Evolutionary conservation across 2,113 vertebrate species (phyloP).

Genomic region (Tupaia tana): DNA sequence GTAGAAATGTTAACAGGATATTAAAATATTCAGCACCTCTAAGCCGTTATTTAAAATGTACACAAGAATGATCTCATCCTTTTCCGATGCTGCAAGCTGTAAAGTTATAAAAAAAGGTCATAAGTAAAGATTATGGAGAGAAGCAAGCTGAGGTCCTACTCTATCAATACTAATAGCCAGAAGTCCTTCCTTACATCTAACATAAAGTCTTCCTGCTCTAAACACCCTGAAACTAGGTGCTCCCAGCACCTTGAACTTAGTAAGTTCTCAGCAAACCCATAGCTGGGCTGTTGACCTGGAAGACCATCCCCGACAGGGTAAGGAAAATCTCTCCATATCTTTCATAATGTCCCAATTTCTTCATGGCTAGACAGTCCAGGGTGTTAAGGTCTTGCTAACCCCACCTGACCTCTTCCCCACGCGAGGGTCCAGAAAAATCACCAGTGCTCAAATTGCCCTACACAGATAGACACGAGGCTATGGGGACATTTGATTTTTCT

Average conservation of each 20-base stretch:
- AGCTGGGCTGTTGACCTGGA: not conserved
- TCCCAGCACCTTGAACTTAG: not conserved
- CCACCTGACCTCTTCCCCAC: not conserved
- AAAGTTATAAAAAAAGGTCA: not conserved
- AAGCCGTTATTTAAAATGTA: conserved; percentile 54
- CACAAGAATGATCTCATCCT: conserved; percentile 41
- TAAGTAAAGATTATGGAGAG: not conserved
- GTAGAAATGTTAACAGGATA: not conserved
- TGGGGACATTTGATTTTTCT: not conserved
- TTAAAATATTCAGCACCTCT: conserved; percentile 40
- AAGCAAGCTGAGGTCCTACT: not conserved
- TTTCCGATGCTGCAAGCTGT: not conserved
- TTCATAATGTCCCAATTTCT: not conserved
- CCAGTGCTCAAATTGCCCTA: not conserved
- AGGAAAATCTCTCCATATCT: not conserved
- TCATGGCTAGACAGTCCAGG: not conserved
- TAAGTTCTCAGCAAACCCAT: not conserved
- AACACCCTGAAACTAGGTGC: not conserved
- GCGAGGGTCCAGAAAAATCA: not conserved
- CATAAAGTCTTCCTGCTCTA: not conserved
- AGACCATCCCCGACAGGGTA: fast-evolving
- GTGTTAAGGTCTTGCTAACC: not conserved
- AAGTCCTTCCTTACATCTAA: conserved; percentile 18
- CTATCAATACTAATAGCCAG: not conserved
- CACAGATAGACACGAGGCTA: fast-evolving